Conservation (phyloP, 2,113 vertebrate species). For the Eira barbara region DNA sequence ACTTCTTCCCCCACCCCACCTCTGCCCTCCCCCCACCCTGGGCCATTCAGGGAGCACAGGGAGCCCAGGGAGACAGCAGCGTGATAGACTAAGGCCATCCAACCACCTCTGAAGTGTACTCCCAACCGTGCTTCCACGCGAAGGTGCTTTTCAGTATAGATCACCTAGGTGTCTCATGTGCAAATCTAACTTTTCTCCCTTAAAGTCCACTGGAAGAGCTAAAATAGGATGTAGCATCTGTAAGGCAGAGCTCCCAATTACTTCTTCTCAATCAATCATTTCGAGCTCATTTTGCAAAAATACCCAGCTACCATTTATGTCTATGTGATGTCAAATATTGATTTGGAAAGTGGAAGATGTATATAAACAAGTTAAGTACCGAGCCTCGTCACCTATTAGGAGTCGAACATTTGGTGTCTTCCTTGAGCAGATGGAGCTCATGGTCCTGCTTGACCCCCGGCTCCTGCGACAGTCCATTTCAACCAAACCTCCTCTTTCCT, state of each 20-base stretch:
- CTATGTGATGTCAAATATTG: constrained; percentile 35
- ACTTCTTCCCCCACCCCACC: neutral
- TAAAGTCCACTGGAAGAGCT: constrained; percentile 62
- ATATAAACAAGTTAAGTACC: neutral
- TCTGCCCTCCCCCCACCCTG: too few relatives aligned
- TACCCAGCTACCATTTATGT: neutral
- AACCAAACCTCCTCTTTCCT: neutral
- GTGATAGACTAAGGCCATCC: constrained; percentile 80
- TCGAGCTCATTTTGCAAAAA: constrained; percentile 43
- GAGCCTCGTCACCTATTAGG: neutral
- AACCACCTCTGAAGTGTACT: constrained; percentile 75
- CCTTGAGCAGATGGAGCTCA: neutral
- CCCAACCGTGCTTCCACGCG: constrained; percentile 61
- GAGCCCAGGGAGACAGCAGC: constrained; percentile 65
- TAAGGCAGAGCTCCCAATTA: neutral
- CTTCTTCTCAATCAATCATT: neutral
- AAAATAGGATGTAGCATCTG: constrained; percentile 56
- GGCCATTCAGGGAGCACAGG: constrained; percentile 65
- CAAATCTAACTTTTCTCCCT: constrained; percentile 70
- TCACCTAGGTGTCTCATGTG: constrained; percentile 69
- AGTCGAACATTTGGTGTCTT: neutral
- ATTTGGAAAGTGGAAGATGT: constrained; percentile 20
- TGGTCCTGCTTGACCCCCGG: neutral
- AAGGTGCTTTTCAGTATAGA: constrained; percentile 76
- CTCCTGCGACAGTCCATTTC: neutral